Percentiles rank a stretch among this genome's conserved stretches.
These are phyloP conservation scores for Malacoraja senta DNA, from an alignment of 2,797 vertebrate species.

Conservation along the genomic window DNA sequence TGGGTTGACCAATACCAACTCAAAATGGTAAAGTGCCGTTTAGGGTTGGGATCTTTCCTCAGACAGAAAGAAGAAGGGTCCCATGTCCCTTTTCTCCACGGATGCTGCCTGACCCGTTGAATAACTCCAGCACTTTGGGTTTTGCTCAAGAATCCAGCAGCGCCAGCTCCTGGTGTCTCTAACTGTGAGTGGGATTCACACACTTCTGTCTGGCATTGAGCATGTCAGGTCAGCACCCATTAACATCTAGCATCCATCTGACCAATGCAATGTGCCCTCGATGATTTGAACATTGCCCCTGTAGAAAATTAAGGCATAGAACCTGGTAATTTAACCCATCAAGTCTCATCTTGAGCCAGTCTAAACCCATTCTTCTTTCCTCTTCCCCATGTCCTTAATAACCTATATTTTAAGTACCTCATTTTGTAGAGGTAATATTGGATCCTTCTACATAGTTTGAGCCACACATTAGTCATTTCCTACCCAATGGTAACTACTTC, in stretches of 20 bases:
- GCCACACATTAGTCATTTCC: neutral
- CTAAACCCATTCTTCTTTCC: neutral
- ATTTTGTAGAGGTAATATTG: neutral
- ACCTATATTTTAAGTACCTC: neutral
- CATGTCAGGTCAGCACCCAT: neutral
- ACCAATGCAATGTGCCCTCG: neutral
- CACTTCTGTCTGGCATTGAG: neutral
- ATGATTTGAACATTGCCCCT: neutral
- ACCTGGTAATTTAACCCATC: neutral
- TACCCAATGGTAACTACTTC: neutral
- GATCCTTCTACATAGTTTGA: neutral
- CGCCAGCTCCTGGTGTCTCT: too few species aligned
- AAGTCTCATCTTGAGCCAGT: neutral
- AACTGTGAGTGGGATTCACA: neutral
- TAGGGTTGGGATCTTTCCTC: too few species aligned
- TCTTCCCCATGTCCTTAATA: neutral
- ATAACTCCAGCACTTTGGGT: too few species aligned
- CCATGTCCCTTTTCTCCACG: too few species aligned
- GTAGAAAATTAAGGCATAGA: neutral
- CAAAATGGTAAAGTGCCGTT: neutral
- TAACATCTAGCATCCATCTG: neutral
- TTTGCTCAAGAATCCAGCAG: too few species aligned
- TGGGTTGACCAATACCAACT: neutral
- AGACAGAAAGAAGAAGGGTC: too few species aligned
- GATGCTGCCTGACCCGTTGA: too few species aligned